A percentile compares a stretch with the other conserved stretches of the same genome.
Evolutionary conservation across 2,888 invertebrate species (phyloP).

Genomic region (Scelioninae gen. 1): DNA sequence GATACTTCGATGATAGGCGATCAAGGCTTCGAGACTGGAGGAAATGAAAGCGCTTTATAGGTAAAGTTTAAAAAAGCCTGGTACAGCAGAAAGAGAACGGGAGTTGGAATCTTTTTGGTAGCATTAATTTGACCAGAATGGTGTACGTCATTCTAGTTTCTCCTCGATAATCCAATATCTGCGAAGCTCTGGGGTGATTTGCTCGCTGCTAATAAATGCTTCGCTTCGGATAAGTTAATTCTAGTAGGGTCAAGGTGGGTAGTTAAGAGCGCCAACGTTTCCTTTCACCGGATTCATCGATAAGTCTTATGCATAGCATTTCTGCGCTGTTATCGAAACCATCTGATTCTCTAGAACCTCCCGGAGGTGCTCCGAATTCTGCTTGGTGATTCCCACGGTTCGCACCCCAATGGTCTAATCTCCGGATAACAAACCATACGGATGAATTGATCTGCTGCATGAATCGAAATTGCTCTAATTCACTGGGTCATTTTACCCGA

Average conservation of each 20-base stretch:
- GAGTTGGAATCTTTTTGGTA: no score
- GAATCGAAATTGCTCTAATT: no score
- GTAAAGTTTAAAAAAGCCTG: slow-evolving; percentile 47
- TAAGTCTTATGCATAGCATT: slow-evolving; percentile 53
- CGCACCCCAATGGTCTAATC: no score
- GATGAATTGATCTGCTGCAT: no score
- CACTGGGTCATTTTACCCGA: no score
- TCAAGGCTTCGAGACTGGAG: slow-evolving; percentile 40
- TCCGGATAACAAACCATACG: no score
- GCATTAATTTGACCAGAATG: no score
- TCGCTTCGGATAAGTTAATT: slow-evolving; percentile 57
- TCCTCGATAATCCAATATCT: slow-evolving; percentile 28
- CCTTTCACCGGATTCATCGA: slow-evolving; percentile 70
- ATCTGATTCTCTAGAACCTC: no score
- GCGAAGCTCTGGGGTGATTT: slow-evolving; percentile 29
- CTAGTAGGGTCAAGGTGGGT: slow-evolving; percentile 59
- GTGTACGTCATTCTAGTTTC: no score
- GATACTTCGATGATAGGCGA: slow-evolving; percentile 44
- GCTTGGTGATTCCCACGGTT: no score
- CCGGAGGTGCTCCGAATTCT: no score
- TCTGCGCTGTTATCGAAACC: slow-evolving; percentile 46
- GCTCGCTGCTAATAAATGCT: slow-evolving; percentile 51
- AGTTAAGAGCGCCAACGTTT: slow-evolving; percentile 46
- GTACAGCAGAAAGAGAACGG: slow-evolving; percentile 21
- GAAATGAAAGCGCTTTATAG: slow-evolving; percentile 44